A percentile compares a stretch with the other conserved stretches of the same genome.
Conservation (phyloP, 2,797 vertebrate species). For the Platalea minor region DNA sequence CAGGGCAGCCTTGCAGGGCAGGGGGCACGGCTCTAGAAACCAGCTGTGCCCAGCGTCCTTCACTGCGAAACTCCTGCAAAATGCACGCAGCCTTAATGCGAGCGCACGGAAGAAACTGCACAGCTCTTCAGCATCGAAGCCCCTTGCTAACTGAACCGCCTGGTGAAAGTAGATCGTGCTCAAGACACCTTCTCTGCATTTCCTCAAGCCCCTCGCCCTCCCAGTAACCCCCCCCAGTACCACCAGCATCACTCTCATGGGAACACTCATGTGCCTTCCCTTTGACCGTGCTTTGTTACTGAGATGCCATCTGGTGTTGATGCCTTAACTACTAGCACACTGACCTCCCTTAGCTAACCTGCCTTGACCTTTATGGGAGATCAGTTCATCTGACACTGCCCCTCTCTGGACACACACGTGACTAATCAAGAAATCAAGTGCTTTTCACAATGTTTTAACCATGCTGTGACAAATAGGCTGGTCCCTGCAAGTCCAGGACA, state of each 20-base stretch:
- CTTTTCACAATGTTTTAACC: not conserved
- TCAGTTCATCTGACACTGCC: not conserved
- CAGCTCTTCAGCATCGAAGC: not conserved
- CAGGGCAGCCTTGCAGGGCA: not conserved
- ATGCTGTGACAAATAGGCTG: not conserved
- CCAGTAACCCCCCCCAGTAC: not conserved
- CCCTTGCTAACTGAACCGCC: not conserved
- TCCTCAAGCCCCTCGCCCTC: not conserved
- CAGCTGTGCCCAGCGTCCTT: fast-evolving
- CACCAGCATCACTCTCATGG: not conserved
- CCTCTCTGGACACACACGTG: not conserved
- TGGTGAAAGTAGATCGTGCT: not conserved
- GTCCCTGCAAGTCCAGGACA: not conserved
- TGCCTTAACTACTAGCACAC: not conserved
- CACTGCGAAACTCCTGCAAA: not conserved
- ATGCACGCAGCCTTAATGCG: not conserved
- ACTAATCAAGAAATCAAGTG: not conserved
- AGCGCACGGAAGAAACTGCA: not conserved
- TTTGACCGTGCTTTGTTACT: not conserved
- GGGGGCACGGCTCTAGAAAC: not conserved
- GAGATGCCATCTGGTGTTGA: not conserved
- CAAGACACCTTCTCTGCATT: not conserved
- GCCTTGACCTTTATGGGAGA: not conserved
- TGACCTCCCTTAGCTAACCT: not conserved
- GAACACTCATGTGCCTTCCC: not conserved